Conservation (phyloP, 2,113 vertebrate species). For the Pithys albifrons region DNA sequence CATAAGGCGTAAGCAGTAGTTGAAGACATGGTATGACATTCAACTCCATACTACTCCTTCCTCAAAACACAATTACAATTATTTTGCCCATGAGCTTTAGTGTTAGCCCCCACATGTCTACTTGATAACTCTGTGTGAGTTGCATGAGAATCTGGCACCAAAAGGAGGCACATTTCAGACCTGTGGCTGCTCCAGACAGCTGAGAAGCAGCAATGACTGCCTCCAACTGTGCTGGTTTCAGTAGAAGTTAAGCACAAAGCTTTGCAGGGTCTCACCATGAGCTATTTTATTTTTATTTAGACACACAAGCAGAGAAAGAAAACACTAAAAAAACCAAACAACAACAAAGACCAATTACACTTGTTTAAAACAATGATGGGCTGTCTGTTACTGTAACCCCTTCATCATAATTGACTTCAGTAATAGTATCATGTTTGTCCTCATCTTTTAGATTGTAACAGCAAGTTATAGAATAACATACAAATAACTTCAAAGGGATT, state of each 20-base stretch:
- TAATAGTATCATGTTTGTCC: neutral
- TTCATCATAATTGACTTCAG: neutral
- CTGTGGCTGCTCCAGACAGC: neutral
- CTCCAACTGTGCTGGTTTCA: neutral
- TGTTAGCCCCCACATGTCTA: accelerated
- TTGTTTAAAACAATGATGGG: neutral
- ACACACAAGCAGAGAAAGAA: neutral
- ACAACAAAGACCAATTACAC: neutral
- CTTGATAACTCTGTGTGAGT: neutral
- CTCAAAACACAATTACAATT: neutral
- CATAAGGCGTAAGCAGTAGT: accelerated
- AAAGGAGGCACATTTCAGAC: neutral
- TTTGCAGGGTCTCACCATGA: neutral
- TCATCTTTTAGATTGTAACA: neutral
- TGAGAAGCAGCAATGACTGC: neutral
- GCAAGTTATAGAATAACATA: neutral
- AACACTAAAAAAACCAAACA: neutral
- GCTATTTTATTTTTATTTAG: neutral
- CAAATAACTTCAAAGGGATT: neutral
- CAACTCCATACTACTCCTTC: neutral
- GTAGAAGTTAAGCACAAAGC: neutral
- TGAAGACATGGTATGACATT: neutral
- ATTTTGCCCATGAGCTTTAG: neutral
- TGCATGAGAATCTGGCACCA: neutral
- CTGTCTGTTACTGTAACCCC: neutral